These are phyloP conservation scores for Drosophila tropicalis DNA, from an alignment of 1,140 invertebrate genomes.

Conservation along the genomic window DNA sequence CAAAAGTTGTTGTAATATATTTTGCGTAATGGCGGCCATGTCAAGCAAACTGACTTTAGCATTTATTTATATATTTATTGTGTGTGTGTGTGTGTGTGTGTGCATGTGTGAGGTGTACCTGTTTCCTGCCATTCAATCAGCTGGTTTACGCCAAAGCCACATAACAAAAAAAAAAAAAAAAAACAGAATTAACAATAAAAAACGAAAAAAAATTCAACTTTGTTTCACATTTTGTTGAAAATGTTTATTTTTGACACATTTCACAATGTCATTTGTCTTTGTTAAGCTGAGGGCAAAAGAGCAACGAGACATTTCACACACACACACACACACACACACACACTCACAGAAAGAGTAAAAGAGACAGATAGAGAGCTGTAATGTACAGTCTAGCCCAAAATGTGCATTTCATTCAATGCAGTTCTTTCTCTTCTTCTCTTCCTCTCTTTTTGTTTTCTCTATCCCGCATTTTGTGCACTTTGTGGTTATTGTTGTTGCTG, in stretches of 20 bases:
- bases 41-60: slow-evolving; percentile 69
- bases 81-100: slow-evolving; percentile 37
- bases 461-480: neutral
- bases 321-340: too few relatives aligned
- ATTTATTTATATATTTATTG: slow-evolving; percentile 79
- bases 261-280: slow-evolving; percentile 66
- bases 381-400: slow-evolving; percentile 36
- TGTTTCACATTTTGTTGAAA: slow-evolving; percentile 29
- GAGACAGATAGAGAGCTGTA: neutral
- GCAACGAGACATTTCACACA: neutral
- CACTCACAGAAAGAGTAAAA: neutral
- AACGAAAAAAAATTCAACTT: slow-evolving; percentile 15
- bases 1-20: slow-evolving; percentile 26
- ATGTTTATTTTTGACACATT: slow-evolving; percentile 59
- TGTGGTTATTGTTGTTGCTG: slow-evolving; percentile 29
- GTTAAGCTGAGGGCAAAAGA: slow-evolving; percentile 40
- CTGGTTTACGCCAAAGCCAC: slow-evolving; percentile 52
- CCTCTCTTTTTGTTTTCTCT: too few relatives aligned
- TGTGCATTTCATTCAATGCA: slow-evolving; percentile 73
- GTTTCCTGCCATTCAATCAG: slow-evolving; percentile 55
- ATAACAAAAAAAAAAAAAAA: neutral
- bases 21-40: slow-evolving; percentile 22
- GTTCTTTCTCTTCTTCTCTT: slow-evolving; percentile 21
- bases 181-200: slow-evolving; percentile 42
- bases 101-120: slow-evolving; percentile 19